phyloP scores from a whole-genome alignment of 2,797 vertebrate genomes.

The Betta splendens region DNA sequence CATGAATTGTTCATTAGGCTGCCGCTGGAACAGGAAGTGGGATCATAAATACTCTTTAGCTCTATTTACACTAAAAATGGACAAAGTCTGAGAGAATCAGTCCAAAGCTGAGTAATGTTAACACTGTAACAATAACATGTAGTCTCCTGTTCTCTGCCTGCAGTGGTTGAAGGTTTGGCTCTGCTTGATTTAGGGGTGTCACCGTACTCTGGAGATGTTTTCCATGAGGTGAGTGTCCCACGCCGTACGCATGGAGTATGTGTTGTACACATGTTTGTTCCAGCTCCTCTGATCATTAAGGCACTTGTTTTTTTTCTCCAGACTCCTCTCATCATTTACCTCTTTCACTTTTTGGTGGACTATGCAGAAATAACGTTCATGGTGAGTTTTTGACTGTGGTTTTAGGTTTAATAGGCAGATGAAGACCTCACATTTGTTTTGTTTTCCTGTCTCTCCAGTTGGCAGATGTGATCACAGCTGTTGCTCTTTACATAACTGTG shows the following conservation, averaged over 20 bases:
- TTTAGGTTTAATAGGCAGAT: background rate
- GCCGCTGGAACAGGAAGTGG: conserved; percentile 21
- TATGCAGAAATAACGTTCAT: conserved; percentile 96
- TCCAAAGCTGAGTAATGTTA: background rate
- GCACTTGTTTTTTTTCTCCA: conserved; percentile 52
- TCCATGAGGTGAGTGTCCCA: conserved; percentile 90
- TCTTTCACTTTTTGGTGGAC: conserved; percentile 97
- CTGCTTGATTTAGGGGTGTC: conserved; percentile 95
- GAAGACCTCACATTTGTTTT: background rate
- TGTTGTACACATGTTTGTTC: background rate
- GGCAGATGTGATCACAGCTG: conserved; percentile 90
- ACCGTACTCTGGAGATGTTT: conserved; percentile 94
- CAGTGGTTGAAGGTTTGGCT: conserved; percentile 96
- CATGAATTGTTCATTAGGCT: conserved; percentile 18
- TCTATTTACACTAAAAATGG: background rate
- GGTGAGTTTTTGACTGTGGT: conserved; percentile 79
- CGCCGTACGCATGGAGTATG: too few relatives aligned
- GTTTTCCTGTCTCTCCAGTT: conserved; percentile 73
- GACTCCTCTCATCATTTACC: conserved; percentile 97
- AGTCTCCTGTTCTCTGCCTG: conserved; percentile 17
- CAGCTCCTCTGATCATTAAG: background rate
- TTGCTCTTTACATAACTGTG: conserved; percentile 91
- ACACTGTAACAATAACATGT: background rate
- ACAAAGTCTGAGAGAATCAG: background rate
- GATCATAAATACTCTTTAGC: background rate